A percentile compares a stretch with the other conserved stretches of the same genome.
These are phyloP conservation scores for Pomatorhinus ruficollis DNA, from an alignment of 2,113 vertebrate species.

Conservation along the genomic window DNA sequence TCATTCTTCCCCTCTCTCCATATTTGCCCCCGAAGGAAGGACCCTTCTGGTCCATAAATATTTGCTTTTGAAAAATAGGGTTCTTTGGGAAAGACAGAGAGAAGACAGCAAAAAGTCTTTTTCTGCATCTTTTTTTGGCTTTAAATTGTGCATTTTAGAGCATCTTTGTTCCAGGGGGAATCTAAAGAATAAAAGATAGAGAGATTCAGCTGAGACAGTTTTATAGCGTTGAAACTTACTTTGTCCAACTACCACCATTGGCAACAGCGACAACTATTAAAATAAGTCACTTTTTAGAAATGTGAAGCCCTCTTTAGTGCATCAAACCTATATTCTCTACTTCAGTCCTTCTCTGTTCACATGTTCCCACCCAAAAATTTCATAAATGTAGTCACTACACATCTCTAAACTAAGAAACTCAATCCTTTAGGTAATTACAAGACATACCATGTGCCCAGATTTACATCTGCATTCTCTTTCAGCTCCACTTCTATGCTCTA, in stretches of 20 bases:
- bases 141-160: neutral
- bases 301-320: neutral
- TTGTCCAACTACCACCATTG: neutral
- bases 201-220: neutral
- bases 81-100: neutral
- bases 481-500: neutral
- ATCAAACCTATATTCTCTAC: neutral
- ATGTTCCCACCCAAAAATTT: accelerated
- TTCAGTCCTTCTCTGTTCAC: neutral
- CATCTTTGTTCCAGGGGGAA: neutral
- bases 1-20: neutral
- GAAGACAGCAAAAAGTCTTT: neutral
- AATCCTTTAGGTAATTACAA: neutral
- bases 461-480: neutral
- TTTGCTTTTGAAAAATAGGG: neutral
- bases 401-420: neutral
- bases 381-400: neutral
- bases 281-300: neutral
- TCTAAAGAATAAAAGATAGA: neutral
- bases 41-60: neutral
- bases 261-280: neutral
- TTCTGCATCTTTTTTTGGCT: neutral
- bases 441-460: neutral
- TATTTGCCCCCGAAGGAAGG: neutral
- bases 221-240: neutral